Conservation (phyloP, 2,888 invertebrate genomes). For the Chymomyza caudatula region DNA sequence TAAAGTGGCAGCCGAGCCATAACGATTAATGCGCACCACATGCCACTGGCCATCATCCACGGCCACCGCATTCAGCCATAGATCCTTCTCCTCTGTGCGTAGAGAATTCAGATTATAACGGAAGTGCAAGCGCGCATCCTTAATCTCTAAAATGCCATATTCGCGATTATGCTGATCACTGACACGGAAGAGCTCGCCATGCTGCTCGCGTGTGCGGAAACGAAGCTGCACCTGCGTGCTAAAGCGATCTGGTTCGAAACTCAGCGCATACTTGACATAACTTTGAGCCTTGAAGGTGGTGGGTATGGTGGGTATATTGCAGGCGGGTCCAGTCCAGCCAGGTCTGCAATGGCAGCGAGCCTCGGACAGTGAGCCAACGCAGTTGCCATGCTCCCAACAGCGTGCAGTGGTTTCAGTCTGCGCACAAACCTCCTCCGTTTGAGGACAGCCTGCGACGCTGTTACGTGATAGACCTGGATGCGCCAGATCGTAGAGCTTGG, state of each 20-base stretch:
- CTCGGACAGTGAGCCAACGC: slow-evolving; percentile 92
- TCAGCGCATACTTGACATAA: slow-evolving; percentile 97
- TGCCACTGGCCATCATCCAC: slow-evolving; percentile 99
- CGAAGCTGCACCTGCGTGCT: slow-evolving; percentile 94
- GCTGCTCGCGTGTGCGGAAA: slow-evolving; percentile 94
- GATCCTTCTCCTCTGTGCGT: slow-evolving; percentile 92
- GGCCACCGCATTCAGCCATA: slow-evolving; percentile 92
- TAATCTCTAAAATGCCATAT: slow-evolving; percentile 94
- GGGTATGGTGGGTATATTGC: slow-evolving; percentile 90
- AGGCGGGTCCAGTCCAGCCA: slow-evolving; percentile 95
- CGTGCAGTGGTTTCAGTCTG: slow-evolving; percentile 90
- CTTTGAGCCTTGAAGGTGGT: slow-evolving; percentile 96
- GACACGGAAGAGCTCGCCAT: slow-evolving; percentile 95
- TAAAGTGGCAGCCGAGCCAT: slow-evolving; percentile 94
- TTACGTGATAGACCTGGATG: slow-evolving; percentile 93
- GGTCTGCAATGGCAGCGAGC: slow-evolving; percentile 96
- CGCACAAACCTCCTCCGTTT: slow-evolving; percentile 94
- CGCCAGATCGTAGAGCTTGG: slow-evolving; percentile 95
- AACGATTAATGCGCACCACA: slow-evolving; percentile 92
- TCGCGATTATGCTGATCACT: slow-evolving; percentile 96
- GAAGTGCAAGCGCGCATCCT: slow-evolving; percentile 93
- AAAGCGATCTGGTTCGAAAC: slow-evolving; percentile 95
- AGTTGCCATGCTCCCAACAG: slow-evolving; percentile 96
- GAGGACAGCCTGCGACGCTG: slow-evolving; percentile 93
- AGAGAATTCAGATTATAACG: slow-evolving; percentile 95